phyloP scores from a whole-genome alignment of 2,113 vertebrate species.

The Poeciliopsis occidentalis region DNA sequence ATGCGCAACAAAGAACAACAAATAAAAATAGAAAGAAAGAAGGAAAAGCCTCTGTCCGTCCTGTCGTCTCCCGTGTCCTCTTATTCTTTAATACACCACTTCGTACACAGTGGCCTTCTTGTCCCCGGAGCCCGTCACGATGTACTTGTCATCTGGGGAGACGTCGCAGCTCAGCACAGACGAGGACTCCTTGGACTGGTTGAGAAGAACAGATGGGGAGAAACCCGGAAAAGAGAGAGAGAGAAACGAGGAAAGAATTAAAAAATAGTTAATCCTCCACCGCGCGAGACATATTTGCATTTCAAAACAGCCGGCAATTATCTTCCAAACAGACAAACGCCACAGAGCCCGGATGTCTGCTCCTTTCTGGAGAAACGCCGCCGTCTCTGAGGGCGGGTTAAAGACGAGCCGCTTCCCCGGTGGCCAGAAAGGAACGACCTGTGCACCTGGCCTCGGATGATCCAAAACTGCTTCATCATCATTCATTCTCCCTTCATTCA shows the following conservation, averaged over 20 bases:
- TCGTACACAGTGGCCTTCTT: constrained; percentile 91
- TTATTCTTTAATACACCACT: constrained; percentile 83
- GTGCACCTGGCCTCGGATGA: constrained; percentile 55
- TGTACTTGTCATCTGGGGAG: constrained; percentile 85
- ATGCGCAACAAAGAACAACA: neutral
- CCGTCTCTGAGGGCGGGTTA: constrained; percentile 60
- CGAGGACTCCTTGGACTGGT: constrained; percentile 85
- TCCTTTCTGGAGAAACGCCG: constrained; percentile 22
- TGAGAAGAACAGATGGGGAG: constrained; percentile 17
- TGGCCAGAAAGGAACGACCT: constrained; percentile 30
- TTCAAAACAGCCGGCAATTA: constrained; percentile 67
- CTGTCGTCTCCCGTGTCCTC: constrained; percentile 39
- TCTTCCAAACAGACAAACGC: constrained; percentile 58
- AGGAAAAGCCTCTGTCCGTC: constrained; percentile 17
- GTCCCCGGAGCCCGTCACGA: constrained; percentile 86
- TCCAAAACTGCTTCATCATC: constrained; percentile 57
- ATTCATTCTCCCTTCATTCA: constrained; percentile 48
- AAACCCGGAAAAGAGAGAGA: constrained; percentile 38
- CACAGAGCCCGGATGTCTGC: constrained; percentile 44
- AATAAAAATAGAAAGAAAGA: constrained; percentile 3
- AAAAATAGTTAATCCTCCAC: constrained; percentile 46
- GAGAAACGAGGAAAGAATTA: constrained; percentile 43
- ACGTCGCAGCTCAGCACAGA: constrained; percentile 88
- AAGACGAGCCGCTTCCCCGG: constrained; percentile 15
- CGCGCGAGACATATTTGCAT: constrained; percentile 66